Base-by-base conservation (phyloP, 2,888 invertebrate species). In the Anoplius nigerrimus region DNA sequence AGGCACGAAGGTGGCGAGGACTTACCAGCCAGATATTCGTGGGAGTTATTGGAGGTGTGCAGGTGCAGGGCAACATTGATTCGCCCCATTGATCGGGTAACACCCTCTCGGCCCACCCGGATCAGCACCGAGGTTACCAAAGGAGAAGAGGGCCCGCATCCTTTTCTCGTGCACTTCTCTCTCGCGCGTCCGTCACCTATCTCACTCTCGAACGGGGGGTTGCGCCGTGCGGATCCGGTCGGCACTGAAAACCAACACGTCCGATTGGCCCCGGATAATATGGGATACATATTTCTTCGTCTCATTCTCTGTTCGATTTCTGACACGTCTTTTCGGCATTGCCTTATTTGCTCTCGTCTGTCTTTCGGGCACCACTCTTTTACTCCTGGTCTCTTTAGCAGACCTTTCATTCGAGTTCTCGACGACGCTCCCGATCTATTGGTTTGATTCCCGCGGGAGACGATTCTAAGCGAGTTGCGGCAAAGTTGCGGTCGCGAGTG, bases 191-290 rank as follows among this genome's bases (percentile, higher is more conserved):
- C 84, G 79, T 86, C 87, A 71, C 86, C 84, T 75, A 82, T 85
- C 73, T 82, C 57, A 66, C 72, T 82, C 82, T n/a, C n/a, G n/a
- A n/a, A n/a, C n/a, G n/a, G 66, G 85, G 84, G 68, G 81, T 82
- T 77, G 79, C 77, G 71, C 75, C 75, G 71, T 66, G 77, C 53
- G 66, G 68, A 62, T 80, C 80, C 79, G 75, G 80, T 80, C 66
- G 87, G 87, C 78, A 87, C 87, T 87, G 82, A 78, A 79, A 78
- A 82, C 80, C 81, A 82, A 82, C 81, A 82, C 79, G 82, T 79
- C 80, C 79, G 71, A 82, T 82, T 82, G 81, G 80, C 80, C 82
- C 80, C 81, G 72, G 66, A 62, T 68, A 72, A 58, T 34, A 34
- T 59, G 72, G 63, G 54, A 79, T 62, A 75, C 56, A 71, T 51